These are phyloP conservation scores for Neolamprologus longior DNA, from an alignment of 2,113 vertebrate genomes.

Conservation along the genomic window DNA sequence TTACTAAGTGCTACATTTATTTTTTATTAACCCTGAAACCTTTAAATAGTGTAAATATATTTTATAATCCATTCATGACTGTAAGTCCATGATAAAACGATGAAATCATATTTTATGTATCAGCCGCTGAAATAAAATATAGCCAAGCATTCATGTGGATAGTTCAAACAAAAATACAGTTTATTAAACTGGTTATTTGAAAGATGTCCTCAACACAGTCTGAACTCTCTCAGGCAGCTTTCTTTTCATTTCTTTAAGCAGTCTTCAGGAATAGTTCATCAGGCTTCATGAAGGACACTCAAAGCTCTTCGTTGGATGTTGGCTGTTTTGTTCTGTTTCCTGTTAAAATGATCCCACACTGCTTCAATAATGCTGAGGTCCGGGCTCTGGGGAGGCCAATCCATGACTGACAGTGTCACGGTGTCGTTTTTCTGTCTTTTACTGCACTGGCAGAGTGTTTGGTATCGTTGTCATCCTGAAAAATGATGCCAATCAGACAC, in stretches of 20 bases:
- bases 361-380: not conserved
- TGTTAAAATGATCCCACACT: not conserved
- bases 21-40: not conserved
- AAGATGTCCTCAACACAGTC: not conserved
- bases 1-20: not conserved
- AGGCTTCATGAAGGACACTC: not conserved
- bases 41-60: not conserved
- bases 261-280: not conserved
- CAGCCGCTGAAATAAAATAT: not conserved
- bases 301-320: not conserved
- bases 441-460: not conserved
- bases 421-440: not conserved
- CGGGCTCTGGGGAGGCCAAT: not conserved
- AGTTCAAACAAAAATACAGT: not conserved
- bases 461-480: not conserved
- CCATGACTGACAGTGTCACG: not conserved
- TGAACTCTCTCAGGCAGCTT: not conserved
- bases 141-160: not conserved
- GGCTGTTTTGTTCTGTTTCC: not conserved
- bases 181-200: not conserved
- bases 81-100: not conserved
- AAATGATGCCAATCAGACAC: not conserved
- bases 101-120: not conserved
- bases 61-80: not conserved
- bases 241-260: not conserved